These are phyloP conservation scores for Loxodonta africana DNA, from an alignment of 2,113 vertebrate species.

Conservation along the genomic window DNA sequence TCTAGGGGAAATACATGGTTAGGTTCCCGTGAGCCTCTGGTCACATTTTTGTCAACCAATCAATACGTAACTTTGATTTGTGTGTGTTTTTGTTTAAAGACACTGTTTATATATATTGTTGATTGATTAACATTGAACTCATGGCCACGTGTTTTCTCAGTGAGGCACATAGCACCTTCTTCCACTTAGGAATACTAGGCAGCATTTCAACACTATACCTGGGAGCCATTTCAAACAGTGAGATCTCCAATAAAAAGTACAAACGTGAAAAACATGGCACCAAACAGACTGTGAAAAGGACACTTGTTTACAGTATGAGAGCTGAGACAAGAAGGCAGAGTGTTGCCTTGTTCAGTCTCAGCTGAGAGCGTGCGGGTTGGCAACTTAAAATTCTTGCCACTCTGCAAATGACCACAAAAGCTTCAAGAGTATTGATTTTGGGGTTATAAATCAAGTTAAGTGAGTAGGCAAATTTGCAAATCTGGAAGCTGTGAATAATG, in stretches of 20 bases:
- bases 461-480: neutral
- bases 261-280: neutral
- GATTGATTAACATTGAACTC: no score
- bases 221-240: neutral
- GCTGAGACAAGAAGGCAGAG: no score
- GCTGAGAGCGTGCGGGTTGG: neutral
- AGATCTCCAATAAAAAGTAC: neutral
- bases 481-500: neutral
- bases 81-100: neutral
- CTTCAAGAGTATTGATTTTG: neutral
- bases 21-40: neutral
- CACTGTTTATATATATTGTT: neutral
- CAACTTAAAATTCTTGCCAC: neutral
- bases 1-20: neutral
- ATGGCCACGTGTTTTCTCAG: no score
- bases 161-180: neutral
- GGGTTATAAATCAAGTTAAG: neutral
- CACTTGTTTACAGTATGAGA: neutral
- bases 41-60: neutral
- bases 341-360: no score
- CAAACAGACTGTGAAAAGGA: neutral
- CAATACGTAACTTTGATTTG: neutral
- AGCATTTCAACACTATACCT: neutral
- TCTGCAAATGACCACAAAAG: neutral
- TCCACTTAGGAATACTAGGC: neutral